Percentiles rank a stretch among this genome's conserved stretches.
These are phyloP conservation scores for Pantelozetes paolii DNA, from an alignment of 2,888 invertebrate genomes.

Conservation along the genomic window DNA sequence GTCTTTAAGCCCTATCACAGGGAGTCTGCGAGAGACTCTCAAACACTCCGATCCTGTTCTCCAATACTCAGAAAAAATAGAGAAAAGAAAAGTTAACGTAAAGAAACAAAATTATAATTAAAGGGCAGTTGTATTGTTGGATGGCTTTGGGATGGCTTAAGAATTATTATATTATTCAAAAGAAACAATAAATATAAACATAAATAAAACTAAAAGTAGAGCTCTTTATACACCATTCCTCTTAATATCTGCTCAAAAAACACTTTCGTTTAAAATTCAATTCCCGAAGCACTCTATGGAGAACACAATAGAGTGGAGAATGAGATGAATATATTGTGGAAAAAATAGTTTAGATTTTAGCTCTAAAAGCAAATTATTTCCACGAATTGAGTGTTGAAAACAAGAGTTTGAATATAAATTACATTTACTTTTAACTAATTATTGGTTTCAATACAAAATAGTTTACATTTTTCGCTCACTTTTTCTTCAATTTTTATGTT, in stretches of 20 bases:
- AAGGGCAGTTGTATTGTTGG: constrained; percentile 5
- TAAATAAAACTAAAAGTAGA: constrained; percentile 35
- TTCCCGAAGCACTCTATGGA: background rate
- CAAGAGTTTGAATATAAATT: no score
- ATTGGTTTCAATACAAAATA: no score
- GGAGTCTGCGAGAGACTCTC: background rate
- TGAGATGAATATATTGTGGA: background rate
- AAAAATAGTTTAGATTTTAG: background rate
- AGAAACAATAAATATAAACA: constrained; percentile 37
- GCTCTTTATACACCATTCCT: background rate
- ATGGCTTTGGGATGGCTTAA: no score
- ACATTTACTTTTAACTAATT: background rate
- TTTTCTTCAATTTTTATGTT: no score
- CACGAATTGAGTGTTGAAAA: background rate
- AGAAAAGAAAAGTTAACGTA: background rate
- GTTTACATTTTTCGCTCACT: no score
- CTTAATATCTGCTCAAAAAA: background rate
- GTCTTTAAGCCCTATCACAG: background rate
- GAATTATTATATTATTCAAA: constrained; percentile 37
- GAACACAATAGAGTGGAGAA: background rate
- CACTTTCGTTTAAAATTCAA: background rate
- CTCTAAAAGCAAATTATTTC: background rate
- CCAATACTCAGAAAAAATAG: constrained; percentile 15
- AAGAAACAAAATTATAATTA: constrained; percentile 9
- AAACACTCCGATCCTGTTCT: constrained; percentile 17